Percentiles rank a stretch among this genome's conserved stretches.
Evolutionary conservation across 2,113 vertebrate genomes (phyloP).

Genomic region (Vombatus ursinus): DNA sequence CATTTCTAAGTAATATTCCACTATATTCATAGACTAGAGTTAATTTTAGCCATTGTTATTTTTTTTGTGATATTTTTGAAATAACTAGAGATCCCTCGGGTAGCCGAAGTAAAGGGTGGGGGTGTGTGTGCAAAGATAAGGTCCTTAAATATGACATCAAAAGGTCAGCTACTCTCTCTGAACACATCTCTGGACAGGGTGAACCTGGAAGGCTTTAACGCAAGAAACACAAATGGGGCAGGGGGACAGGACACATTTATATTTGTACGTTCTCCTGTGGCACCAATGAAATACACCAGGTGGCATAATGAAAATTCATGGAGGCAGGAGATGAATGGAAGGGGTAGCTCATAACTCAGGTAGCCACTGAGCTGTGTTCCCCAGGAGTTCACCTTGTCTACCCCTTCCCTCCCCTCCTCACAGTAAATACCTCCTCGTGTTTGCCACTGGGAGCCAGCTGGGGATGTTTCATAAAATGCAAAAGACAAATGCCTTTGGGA

Average conservation of each 20-base stretch:
- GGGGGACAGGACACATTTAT: not conserved
- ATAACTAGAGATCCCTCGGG: not conserved
- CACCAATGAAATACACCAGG: not conserved
- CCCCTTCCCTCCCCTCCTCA: not conserved
- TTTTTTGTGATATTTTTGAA: not conserved
- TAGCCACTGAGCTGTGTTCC: slow-evolving; percentile 62
- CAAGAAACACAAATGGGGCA: not conserved
- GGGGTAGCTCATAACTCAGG: slow-evolving; percentile 65
- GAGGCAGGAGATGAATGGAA: slow-evolving; percentile 34
- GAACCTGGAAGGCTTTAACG: not conserved
- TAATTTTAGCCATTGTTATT: not conserved
- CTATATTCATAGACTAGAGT: not conserved
- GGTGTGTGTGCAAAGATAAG: not conserved
- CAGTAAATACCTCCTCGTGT: slow-evolving; percentile 12
- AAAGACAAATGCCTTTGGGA: not conserved
- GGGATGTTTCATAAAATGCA: slow-evolving; percentile 32
- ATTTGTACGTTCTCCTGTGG: not conserved
- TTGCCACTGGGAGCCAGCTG: not conserved
- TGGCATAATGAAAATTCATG: slow-evolving; percentile 51
- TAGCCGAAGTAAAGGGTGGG: not conserved
- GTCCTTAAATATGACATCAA: not conserved
- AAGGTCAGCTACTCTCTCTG: not conserved
- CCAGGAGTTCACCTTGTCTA: slow-evolving; percentile 42
- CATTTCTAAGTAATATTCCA: not conserved
- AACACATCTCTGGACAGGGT: not conserved